A percentile compares a stretch with the other conserved stretches of the same genome.
Conservation (phyloP, 1,140 invertebrate species). For the Pristionchus pacificus region DNA sequence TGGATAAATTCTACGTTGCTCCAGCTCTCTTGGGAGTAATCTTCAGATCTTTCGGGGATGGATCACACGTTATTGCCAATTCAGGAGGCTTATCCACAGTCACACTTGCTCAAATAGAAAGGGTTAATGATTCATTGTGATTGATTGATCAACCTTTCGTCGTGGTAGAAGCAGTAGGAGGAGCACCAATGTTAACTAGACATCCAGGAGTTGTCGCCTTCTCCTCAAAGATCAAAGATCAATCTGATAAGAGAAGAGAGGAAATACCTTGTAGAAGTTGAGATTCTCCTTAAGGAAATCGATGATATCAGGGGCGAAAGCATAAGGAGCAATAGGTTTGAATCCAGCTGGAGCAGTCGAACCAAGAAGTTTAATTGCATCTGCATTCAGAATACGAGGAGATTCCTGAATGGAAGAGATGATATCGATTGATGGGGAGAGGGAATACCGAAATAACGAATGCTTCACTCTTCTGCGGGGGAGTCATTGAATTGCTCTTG, state of each 20-base stretch:
- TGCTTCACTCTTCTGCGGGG: neutral
- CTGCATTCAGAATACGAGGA: too few species aligned
- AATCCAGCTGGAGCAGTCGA: neutral
- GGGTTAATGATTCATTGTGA: too few species aligned
- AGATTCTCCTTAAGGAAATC: neutral
- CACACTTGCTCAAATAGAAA: too few species aligned
- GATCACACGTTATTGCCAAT: neutral
- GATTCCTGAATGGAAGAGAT: too few species aligned
- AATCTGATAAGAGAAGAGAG: neutral
- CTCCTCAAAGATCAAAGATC: neutral
- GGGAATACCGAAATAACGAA: too few species aligned
- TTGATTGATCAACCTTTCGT: too few species aligned
- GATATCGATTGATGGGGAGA: too few species aligned
- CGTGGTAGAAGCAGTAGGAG: neutral
- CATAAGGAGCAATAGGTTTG: neutral
- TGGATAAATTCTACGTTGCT: too few species aligned
- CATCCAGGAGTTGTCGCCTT: neutral
- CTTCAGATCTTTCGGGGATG: neutral
- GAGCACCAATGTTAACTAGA: too few species aligned
- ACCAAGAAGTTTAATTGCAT: neutral
- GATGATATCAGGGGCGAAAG: neutral
- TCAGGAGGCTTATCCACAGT: too few species aligned
- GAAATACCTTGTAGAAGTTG: neutral
- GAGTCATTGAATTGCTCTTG: neutral
- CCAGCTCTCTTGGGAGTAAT: neutral